These are phyloP conservation scores for Caenorhabditis sp. DNA, from an alignment of 2,888 invertebrate genomes.

Conservation along the genomic window DNA sequence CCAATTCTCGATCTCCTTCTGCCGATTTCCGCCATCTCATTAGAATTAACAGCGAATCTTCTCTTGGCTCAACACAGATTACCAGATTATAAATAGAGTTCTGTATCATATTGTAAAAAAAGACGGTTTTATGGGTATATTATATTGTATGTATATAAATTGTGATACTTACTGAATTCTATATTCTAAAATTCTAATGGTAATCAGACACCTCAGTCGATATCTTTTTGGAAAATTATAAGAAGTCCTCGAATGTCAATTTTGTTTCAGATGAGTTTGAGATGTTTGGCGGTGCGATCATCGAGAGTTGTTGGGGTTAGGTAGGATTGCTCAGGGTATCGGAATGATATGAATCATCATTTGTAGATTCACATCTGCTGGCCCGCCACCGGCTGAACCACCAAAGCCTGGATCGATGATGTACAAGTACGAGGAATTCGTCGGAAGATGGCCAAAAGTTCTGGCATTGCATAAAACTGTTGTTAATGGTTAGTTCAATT, in stretches of 20 bases:
- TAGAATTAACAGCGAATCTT: slow-evolving; percentile 33
- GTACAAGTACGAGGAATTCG: slow-evolving; percentile 49
- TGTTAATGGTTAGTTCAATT: slow-evolving; percentile 53
- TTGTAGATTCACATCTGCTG: slow-evolving; percentile 45
- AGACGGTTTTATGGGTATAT: neutral
- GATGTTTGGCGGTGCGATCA: slow-evolving; percentile 1
- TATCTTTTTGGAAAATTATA: neutral
- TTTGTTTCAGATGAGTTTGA: neutral
- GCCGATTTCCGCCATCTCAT: slow-evolving; percentile 31
- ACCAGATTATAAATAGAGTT: neutral
- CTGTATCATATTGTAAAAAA: neutral
- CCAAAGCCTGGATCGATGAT: slow-evolving; percentile 46
- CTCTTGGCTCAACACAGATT: slow-evolving; percentile 7
- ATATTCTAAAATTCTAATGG: neutral
- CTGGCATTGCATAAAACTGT: slow-evolving; percentile 56
- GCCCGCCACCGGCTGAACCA: slow-evolving; percentile 45
- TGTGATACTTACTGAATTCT: neutral
- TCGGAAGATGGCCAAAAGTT: slow-evolving; percentile 52
- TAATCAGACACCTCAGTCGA: neutral
- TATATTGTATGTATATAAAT: neutral
- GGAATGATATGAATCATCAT: neutral
- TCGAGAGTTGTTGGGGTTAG: neutral
- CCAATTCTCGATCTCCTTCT: slow-evolving; percentile 7
- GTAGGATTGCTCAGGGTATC: neutral
- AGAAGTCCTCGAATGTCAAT: neutral